Evolutionary conservation across 2,113 vertebrate genomes (phyloP).

Genomic region (Nycticorax nycticorax): DNA sequence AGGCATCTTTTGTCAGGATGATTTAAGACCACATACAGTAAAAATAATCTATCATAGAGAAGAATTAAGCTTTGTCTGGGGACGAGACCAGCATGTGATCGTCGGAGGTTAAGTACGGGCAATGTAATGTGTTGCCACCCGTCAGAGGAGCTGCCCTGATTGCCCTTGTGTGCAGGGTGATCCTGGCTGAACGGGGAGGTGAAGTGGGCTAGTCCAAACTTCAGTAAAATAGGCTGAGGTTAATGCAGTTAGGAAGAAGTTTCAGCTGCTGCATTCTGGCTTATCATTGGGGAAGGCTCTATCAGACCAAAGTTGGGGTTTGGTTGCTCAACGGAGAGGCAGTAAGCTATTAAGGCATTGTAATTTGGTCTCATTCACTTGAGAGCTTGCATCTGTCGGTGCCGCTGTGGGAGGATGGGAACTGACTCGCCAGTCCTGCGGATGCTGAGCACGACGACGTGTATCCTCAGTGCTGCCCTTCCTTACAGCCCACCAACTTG

Average conservation of each 20-base stretch:
- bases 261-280: rapidly evolving
- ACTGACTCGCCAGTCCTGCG: rapidly evolving
- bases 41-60: neutral
- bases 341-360: neutral
- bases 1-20: neutral
- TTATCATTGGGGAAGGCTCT: neutral
- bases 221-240: neutral
- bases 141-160: neutral
- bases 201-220: neutral
- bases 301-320: neutral
- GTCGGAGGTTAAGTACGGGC: neutral
- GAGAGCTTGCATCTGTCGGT: neutral
- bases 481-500: rapidly evolving
- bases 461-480: rapidly evolving
- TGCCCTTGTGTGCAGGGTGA: neutral
- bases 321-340: neutral
- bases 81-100: neutral
- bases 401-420: neutral
- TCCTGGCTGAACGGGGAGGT: neutral
- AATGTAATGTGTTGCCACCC: neutral
- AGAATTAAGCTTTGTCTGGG: neutral
- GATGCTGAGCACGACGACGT: neutral
- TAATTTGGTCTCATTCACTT: neutral
- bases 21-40: neutral
- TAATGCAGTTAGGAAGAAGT: neutral